A percentile compares a stretch with the other conserved stretches of the same genome.
Conservation (phyloP, 2,888 invertebrate species). For the Drosophila pegasa region DNA sequence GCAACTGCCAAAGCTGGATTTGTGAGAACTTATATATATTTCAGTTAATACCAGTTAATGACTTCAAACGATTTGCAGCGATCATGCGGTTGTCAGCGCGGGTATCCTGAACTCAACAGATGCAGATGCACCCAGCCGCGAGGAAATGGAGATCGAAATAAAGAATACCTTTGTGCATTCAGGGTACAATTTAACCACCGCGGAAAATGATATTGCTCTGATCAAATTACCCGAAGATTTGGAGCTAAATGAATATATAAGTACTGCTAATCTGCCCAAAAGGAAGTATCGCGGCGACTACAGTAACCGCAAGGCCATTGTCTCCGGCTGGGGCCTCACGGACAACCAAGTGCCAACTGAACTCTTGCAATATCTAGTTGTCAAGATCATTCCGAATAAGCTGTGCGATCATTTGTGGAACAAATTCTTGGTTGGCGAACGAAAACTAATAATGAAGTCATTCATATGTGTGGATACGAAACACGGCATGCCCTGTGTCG, state of each 20-base stretch:
- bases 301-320: conserved; percentile 23
- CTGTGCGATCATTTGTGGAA: conserved; percentile 54
- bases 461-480: conserved; percentile 55
- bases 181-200: conserved; percentile 6
- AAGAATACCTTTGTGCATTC: conserved; percentile 38
- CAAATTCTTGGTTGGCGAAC: conserved; percentile 3
- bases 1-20: conserved; percentile 9
- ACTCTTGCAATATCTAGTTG: conserved; percentile 38
- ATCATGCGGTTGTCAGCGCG: conserved; percentile 26
- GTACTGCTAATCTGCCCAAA: conserved; percentile 44
- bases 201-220: conserved; percentile 52
- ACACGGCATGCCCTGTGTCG: conserved; percentile 55
- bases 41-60: no score
- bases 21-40: conserved; percentile 25
- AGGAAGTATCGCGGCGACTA: background rate
- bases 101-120: conserved; percentile 26
- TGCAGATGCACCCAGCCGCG: background rate
- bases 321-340: conserved; percentile 63
- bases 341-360: conserved; percentile 6
- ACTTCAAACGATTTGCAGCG: conserved; percentile 22
- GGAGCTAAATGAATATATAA: conserved; percentile 6
- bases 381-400: conserved; percentile 46
- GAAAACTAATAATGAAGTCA: conserved; percentile 33
- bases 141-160: conserved; percentile 12
- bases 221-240: conserved; percentile 39